Evolutionary conservation across 35 echinoderm and acorn worm species (phyloP), one percentile per base, ranked within the genome.

Genomic region (Acanthaster planci): DNA sequence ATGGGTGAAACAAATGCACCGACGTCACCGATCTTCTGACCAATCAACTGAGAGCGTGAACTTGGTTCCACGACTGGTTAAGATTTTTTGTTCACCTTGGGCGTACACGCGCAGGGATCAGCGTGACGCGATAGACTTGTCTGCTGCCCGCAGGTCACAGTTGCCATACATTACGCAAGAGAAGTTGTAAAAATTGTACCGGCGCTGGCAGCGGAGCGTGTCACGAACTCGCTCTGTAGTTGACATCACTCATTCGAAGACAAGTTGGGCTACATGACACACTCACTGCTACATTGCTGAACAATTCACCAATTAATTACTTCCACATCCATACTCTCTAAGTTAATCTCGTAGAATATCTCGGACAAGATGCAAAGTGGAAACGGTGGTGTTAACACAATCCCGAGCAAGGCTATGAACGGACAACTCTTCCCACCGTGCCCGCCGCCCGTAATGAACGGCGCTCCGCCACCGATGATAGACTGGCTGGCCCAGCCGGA

Each of bases 381-480:
- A 16, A 72, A 72, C 22, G 64, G 64, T 26, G 64, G 64, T 72
- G 64, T 72, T 26, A 47, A 47, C 12, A 72, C 64, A 14, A 26
- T 72, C 10, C 34, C 64, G 21, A 72, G 64, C 15, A 26, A 72
- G 64, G 30, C 26, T 15, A 72, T 72, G 64, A 29, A 29, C 51
- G 81, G 81, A 15, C 81, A 83, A 17, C 51, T 53, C n/a, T 37
- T 35, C 15, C 81, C 81, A 23, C 80, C 80, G 8, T 38, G 37
- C 18, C 51, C 51, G 16, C 81, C 55, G 21, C 81, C 81, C 10
- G 40, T 8, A 5, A 51, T 53, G 53, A 53, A 51, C 56, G 55
- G 51, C 30, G 81, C 52, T 16, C 79, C 81, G 0, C 81, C 52
- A 59, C 81, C 81, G 35, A 83, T 83, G 81, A 57, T 72, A 19